A percentile compares a stretch with the other conserved stretches of the same genome.
Evolutionary conservation across 2,888 invertebrate species (phyloP).

Genomic region (Nymphalis c-album): DNA sequence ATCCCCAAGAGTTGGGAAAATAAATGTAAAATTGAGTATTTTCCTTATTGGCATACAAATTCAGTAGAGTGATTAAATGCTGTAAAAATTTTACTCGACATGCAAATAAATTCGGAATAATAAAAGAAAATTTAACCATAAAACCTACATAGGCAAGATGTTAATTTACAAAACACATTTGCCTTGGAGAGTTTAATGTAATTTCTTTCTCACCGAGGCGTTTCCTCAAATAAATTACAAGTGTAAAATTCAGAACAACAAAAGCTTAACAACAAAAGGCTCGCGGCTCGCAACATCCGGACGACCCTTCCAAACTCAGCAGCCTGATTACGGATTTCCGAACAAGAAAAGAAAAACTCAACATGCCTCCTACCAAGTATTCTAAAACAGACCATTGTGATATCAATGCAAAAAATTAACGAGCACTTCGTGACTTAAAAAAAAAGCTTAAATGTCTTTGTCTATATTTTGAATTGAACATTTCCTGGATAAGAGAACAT

Average conservation of each 20-base stretch:
- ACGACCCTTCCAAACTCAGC: slow-evolving; percentile 80
- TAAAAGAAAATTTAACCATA: slow-evolving; percentile 49
- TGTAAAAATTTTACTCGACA: slow-evolving; percentile 27
- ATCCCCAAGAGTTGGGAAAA: slow-evolving; percentile 8
- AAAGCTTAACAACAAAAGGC: slow-evolving; percentile 80
- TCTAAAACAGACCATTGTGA: slow-evolving; percentile 55
- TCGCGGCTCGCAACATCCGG: slow-evolving; percentile 80
- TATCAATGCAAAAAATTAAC: slow-evolving; percentile 48
- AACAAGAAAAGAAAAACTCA: slow-evolving; percentile 71
- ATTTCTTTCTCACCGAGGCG: slow-evolving; percentile 79
- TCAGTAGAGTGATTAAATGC: slow-evolving; percentile 28
- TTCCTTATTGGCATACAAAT: slow-evolving; percentile 19
- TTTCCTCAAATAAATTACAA: slow-evolving; percentile 82
- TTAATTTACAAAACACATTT: slow-evolving; percentile 80
- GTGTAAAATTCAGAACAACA: slow-evolving; percentile 82
- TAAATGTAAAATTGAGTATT: slow-evolving; percentile 11
- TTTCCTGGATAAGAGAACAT: slow-evolving; percentile 59
- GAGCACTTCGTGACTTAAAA: slow-evolving; percentile 31
- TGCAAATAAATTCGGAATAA: slow-evolving; percentile 45
- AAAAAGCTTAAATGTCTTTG: slow-evolving; percentile 40
- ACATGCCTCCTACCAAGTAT: slow-evolving; percentile 50
- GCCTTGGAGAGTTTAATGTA: slow-evolving; percentile 77
- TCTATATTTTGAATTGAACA: slow-evolving; percentile 61
- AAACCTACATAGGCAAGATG: slow-evolving; percentile 66
- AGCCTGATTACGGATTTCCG: slow-evolving; percentile 81